Base-by-base conservation (phyloP, 2,113 vertebrate genomes). In the Brachirus orientalis region DNA sequence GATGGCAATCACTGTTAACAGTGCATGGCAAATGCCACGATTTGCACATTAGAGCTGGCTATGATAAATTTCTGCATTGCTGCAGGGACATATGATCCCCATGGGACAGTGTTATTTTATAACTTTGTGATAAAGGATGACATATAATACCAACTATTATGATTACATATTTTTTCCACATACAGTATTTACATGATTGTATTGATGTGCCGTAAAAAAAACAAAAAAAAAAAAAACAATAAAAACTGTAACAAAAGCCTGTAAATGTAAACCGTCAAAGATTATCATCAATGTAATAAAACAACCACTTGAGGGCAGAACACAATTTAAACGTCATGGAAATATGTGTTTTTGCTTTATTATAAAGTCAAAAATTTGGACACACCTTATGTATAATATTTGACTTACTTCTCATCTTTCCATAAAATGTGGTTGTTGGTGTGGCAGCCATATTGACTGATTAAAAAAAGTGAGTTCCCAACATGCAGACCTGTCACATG, bases 1-100 rank as follows among this genome's bases (percentile, higher is more conserved):
- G 95, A 95, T 96, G 95, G 95, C 95, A 96, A 96, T 97, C 95
- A 96, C 93, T 11, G 92, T 94, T 96, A 96, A 96, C 94, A 95
- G 95, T 94, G 94, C 92, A 90, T 88, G 72, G 93, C 72, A 72
- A 94, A 93, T 92, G 92, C 92, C 88, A 92, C 80, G 91, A 94
- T 93, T 92, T 91, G 90, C 94, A 94, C 92, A 93, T 86, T 81
- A 90, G 92, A 77, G 86, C 88, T 94, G 95, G 94, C 95, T 95
- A 90, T 95, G 95, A 97, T 95, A 95, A 95, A 98, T 96, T 94
- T 91, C 91, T 87, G 84, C 73, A 62, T 72, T 87, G 83, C 89
- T 85, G 90, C 90, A 86, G 77, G 90, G 91, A 94, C 85, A 83
- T 82, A 68, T 38, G 51, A 79, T 84, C 66, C 76, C 69, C 69